Evolutionary conservation across 2,113 vertebrate species (phyloP).

Genomic region (Sclerurus mexicanus): DNA sequence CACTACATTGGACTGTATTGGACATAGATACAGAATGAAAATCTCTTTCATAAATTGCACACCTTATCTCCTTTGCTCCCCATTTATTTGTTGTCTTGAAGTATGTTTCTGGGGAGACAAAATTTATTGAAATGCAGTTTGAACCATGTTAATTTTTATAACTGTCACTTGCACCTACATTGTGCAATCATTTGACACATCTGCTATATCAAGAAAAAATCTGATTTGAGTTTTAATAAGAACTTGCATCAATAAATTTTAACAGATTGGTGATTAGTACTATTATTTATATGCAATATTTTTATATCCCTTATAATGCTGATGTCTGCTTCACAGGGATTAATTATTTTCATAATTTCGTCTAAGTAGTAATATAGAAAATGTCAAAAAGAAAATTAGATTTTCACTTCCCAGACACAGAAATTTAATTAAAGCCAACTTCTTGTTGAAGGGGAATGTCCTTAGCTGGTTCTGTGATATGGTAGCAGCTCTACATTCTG

Average conservation of each 20-base stretch:
- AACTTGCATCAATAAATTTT: slow-evolving; percentile 55
- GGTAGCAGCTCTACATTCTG: slow-evolving; percentile 25
- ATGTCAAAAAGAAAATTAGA: slow-evolving; percentile 69
- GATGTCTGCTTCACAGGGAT: slow-evolving; percentile 60
- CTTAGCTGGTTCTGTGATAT: slow-evolving; percentile 45
- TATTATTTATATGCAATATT: slow-evolving; percentile 64
- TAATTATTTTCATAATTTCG: slow-evolving; percentile 69
- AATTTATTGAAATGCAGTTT: neutral
- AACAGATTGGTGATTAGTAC: slow-evolving; percentile 57
- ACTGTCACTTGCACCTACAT: slow-evolving; percentile 6
- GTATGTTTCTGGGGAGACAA: neutral
- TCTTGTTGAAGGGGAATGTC: slow-evolving; percentile 44
- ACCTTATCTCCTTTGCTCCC: neutral
- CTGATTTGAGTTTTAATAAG: slow-evolving; percentile 58
- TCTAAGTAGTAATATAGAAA: slow-evolving; percentile 62
- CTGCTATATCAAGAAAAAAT: slow-evolving; percentile 19
- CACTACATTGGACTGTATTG: neutral
- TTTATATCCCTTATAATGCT: slow-evolving; percentile 40
- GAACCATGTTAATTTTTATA: neutral
- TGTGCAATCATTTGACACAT: slow-evolving; percentile 41
- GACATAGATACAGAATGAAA: neutral
- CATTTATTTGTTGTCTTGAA: neutral
- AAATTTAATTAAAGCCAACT: slow-evolving; percentile 64
- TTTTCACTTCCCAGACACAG: slow-evolving; percentile 61
- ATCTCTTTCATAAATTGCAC: neutral